A percentile compares a stretch with the other conserved stretches of the same genome.
Evolutionary conservation across 2,113 vertebrate species (phyloP).

Genomic region (Corythaeola cristata): DNA sequence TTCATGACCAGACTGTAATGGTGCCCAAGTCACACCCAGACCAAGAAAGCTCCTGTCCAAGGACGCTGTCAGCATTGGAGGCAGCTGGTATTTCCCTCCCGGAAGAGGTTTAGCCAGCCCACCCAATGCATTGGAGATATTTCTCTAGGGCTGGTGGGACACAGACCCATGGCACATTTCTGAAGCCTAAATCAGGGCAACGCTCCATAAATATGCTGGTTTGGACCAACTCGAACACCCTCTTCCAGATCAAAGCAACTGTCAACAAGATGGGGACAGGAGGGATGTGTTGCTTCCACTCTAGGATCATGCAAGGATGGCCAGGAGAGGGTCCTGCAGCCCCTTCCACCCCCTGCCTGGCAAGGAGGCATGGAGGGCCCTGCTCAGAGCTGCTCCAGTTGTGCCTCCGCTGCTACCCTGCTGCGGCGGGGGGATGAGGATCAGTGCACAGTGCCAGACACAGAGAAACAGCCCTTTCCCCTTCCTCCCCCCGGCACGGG

Average conservation of each 20-base stretch:
- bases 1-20: not conserved
- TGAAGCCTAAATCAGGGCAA: not conserved
- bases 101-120: not conserved
- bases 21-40: not conserved
- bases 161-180: not conserved
- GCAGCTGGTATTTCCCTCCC: not conserved
- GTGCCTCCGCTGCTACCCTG: not conserved
- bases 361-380: not conserved
- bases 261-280: not conserved
- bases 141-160: not conserved
- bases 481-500: not conserved
- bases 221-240: not conserved
- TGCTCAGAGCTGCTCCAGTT: not conserved
- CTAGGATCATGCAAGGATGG: too few species aligned
- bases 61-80: not conserved
- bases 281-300: not conserved
- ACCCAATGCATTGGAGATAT: not conserved
- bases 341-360: too few species aligned
- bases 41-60: not conserved
- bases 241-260: not conserved
- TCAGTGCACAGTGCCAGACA: rapidly evolving
- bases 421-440: not conserved
- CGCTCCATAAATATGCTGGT: not conserved
- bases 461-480: not conserved
- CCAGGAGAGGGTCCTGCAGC: not conserved